Base-by-base conservation (phyloP, 2,888 invertebrate species). In the Orchesellides sinensis region DNA sequence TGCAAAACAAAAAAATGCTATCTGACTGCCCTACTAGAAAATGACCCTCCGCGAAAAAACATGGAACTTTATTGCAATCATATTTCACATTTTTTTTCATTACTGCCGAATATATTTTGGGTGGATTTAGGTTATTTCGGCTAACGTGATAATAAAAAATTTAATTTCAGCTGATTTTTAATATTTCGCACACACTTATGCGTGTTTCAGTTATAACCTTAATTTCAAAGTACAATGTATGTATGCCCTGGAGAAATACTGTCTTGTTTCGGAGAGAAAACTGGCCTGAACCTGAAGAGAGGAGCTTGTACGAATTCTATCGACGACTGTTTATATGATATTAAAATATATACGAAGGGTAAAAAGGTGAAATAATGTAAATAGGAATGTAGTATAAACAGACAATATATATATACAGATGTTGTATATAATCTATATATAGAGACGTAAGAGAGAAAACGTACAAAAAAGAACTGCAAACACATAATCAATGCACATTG, bases 401-500 rank as follows among this genome's bases (percentile, higher is more conserved):
- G 32, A 80, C 72, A 54, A 70, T 59, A 79, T 70, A 63, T 21
- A 63, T 5, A 17, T 29, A 27, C 23, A 47, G 69, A 69, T 49
- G 35, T 63, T 61, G 78, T 45, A 79, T 29, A 78, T 54, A 17
- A 59, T 49, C 45, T 49, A 70, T 68, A 75, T 17, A 74, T 27
- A 72, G 72, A 75, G n/a, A n/a, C 29, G 63, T 32, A 49, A 69
- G 69, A 70, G 70, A 70, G 59, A 70, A 70, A 40, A 59, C 4
- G 19, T 70, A 70, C 56, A 29, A 17, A 63, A 79, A 47, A 72
- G n/a, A 72, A 65, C 70, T 49, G 82, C 75, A 82, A 81, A 82
- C 75, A 73, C 54, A 82, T 69, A 82, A 74, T 69, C 59, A 68
- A 73, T 75, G 75, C 82, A 82, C 75, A 82, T 69, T 75, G 82